Conservation (phyloP, 2,888 invertebrate genomes). For the Rhimphoctona megacephalus region DNA sequence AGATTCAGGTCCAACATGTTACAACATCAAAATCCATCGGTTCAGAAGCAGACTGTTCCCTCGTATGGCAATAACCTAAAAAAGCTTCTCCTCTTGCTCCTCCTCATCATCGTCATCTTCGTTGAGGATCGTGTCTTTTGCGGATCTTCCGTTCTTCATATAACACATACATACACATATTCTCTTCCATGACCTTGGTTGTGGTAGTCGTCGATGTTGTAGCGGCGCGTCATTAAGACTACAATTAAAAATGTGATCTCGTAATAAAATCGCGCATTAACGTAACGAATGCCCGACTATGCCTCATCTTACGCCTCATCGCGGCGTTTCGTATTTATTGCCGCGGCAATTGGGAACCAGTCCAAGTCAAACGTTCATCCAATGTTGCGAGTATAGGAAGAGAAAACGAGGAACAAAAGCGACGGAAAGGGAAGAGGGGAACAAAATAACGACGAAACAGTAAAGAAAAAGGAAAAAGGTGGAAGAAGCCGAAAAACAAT, state of each 20-base stretch:
- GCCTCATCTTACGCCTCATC: conserved; percentile 75
- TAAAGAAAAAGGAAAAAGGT: conserved; percentile 24
- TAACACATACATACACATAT: conserved; percentile 2
- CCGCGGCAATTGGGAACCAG: conserved; percentile 82
- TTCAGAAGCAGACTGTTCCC: conserved; percentile 40
- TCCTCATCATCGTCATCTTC: conserved; percentile 50
- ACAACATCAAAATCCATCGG: conserved; percentile 39
- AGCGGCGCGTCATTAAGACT: conserved; percentile 79
- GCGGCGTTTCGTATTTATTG: conserved; percentile 80
- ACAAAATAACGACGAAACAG: conserved; percentile 44
- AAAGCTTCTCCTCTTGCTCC: conserved; percentile 54
- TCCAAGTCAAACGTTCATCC: conserved; percentile 79
- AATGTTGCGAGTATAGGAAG: conserved; percentile 62
- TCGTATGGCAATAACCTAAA: conserved; percentile 58
- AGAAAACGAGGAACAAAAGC: conserved; percentile 46
- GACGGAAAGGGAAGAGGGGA: conserved; percentile 40
- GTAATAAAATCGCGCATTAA: conserved; percentile 84
- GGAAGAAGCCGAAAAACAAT: conserved; percentile 26
- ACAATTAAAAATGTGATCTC: conserved; percentile 81
- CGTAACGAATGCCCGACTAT: conserved; percentile 77
- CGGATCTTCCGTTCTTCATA: conserved; percentile 45
- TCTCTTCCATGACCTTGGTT: conserved; percentile 5
- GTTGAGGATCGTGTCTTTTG: conserved; percentile 48
- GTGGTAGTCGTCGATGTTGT: conserved; percentile 58
- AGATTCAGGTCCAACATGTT: conserved; percentile 63